Evolutionary conservation across 2,888 invertebrate genomes (phyloP).

Genomic region (Isoperla grammatica): DNA sequence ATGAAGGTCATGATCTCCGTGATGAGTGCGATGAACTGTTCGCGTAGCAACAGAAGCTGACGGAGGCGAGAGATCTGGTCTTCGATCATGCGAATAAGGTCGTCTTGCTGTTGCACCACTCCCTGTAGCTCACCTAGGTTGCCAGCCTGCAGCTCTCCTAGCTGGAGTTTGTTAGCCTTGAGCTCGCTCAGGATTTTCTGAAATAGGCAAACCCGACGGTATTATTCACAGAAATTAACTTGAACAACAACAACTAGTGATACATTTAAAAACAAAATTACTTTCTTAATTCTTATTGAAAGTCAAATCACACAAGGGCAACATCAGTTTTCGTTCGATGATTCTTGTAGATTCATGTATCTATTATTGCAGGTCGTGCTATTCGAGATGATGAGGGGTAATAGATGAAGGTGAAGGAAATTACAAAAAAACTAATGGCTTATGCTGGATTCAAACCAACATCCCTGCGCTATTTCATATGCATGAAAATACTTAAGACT

Average conservation of each 20-base stretch:
- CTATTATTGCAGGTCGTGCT: too few relatives aligned
- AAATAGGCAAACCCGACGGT: background rate
- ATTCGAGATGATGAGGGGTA: too few relatives aligned
- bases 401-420: too few relatives aligned
- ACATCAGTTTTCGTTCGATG: too few relatives aligned
- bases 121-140: constrained; percentile 74
- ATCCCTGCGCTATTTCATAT: too few relatives aligned
- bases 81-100: constrained; percentile 77
- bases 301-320: too few relatives aligned
- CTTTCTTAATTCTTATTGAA: background rate
- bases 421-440: too few relatives aligned
- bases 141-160: constrained; percentile 66
- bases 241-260: background rate
- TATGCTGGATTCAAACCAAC: too few relatives aligned
- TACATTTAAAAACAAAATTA: background rate
- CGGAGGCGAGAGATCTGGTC: constrained; percentile 77
- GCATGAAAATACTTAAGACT: too few relatives aligned
- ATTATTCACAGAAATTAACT: too few relatives aligned
- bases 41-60: constrained; percentile 71
- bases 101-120: constrained; percentile 75
- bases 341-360: too few relatives aligned
- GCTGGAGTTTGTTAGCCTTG: constrained; percentile 68
- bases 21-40: constrained; percentile 81
- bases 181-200: constrained; percentile 65
- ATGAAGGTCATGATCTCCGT: constrained; percentile 86